phyloP scores from a whole-genome alignment of 2,797 vertebrate genomes.

The Malurus leucopterus region DNA sequence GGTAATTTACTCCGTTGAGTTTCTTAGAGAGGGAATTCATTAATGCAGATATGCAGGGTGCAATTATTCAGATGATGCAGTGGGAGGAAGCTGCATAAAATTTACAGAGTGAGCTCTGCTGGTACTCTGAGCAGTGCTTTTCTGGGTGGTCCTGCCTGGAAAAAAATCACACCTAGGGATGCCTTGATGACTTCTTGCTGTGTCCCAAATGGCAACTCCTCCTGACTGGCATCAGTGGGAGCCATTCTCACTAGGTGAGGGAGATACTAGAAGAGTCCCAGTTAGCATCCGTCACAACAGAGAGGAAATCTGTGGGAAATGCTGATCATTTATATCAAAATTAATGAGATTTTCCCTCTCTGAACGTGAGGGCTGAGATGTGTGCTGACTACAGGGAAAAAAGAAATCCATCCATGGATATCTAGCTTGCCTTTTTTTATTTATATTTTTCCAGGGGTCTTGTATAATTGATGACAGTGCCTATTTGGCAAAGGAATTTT shows the following conservation, averaged over 20 bases:
- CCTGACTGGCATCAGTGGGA: not conserved
- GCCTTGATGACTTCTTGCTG: not conserved
- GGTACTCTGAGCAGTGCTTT: not conserved
- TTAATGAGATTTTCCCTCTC: conserved; percentile 64
- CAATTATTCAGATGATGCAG: conserved; percentile 45
- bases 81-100: conserved; percentile 23
- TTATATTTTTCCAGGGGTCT: conserved; percentile 26
- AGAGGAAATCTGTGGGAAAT: conserved; percentile 49
- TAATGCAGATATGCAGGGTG: conserved; percentile 34
- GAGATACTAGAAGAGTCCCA: not conserved
- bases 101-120: not conserved
- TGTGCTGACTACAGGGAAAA: conserved; percentile 50
- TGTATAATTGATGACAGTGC: conserved; percentile 63
- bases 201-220: not conserved
- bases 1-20: conserved; percentile 40
- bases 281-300: conserved; percentile 19
- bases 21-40: conserved; percentile 44
- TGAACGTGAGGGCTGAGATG: conserved; percentile 11
- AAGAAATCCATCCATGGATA: conserved; percentile 17
- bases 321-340: conserved; percentile 58
- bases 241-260: not conserved
- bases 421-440: conserved; percentile 28
- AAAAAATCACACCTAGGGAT: not conserved
- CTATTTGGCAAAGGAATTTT: conserved; percentile 54
- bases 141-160: not conserved